Evolutionary conservation across 2,113 vertebrate genomes (phyloP), one percentile per base, ranked within the genome.

Genomic region (Ophthalmolycus amberensis): DNA sequence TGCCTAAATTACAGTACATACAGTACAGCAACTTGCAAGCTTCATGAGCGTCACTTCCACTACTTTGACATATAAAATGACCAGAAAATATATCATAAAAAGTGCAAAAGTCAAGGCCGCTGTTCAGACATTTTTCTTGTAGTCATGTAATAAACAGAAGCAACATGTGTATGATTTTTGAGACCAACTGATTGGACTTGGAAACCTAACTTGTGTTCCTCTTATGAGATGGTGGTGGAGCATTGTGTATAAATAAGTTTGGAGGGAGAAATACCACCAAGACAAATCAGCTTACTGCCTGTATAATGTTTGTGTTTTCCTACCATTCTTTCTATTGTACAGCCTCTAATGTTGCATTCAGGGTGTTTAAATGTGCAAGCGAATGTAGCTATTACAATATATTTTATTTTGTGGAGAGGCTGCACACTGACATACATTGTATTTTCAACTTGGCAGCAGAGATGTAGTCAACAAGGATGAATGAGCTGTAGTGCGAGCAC

Each of bases 391-490:
- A 80, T 70, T 68, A 75, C 77, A 84, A 71, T 87, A 60, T 25
- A 83, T 79, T 90, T 82, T 75, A 79, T 85, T 80, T 74, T 56
- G 71, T 34, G 79, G 77, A 68, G 70, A 73, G 76, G 80, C 80
- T 66, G 79, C 75, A 70, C 80, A 72, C 46, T 87, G 85, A 86
- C 87, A 85, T 80, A 78, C 79, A 80, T 73, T 90, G 82, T 81
- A 75, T 90, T 89, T 90, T 76, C 70, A 83, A 87, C 86, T 90
- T 85, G 79, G 82, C 85, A 90, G 77, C 89, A 72, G 74, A 80
- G 65, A 85, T 79, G 83, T 75, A 89, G 89, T 88, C 84, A 88
- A 94, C 88, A 88, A 92, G 86, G 86, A 90, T 90, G 87, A 90
- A 88, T 88, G 90, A 90, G 90, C 82, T 85, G 88, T 84, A 87